phyloP scores from a whole-genome alignment of 2,113 vertebrate species.

The Burhinus oedicnemus region DNA sequence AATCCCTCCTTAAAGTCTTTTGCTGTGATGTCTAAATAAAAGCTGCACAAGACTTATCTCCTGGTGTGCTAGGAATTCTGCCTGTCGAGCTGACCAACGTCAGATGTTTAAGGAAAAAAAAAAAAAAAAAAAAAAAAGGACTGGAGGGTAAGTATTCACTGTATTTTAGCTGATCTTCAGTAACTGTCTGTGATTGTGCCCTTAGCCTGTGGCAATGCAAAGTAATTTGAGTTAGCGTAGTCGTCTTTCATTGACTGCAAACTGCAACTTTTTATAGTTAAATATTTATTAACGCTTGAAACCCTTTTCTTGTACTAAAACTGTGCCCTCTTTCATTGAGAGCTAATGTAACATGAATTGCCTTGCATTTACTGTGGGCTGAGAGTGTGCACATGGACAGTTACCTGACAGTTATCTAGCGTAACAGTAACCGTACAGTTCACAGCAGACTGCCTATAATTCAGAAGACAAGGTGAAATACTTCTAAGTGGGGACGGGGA shows the following conservation, averaged over 20 bases:
- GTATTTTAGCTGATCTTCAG: neutral
- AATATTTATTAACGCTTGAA: neutral
- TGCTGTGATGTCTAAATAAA: neutral
- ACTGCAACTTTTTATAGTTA: neutral
- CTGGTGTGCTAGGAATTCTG: conserved; percentile 17
- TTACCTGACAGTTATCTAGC: neutral
- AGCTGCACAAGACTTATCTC: neutral
- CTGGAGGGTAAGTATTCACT: neutral
- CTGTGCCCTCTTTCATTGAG: neutral
- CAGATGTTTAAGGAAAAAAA: neutral
- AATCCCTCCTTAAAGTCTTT: neutral
- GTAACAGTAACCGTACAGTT: neutral
- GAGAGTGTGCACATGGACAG: neutral
- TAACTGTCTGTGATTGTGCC: neutral
- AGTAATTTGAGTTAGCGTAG: neutral
- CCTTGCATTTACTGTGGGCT: neutral
- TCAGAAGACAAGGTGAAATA: neutral
- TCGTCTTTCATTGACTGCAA: neutral
- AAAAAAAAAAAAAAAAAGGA: neutral
- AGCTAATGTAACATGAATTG: neutral
- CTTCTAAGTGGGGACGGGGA: neutral
- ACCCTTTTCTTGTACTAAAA: neutral
- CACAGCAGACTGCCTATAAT: neutral
- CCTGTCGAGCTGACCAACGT: neutral
- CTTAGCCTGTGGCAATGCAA: neutral